Evolutionary conservation across 2,888 invertebrate species (phyloP), one percentile per base, ranked within the genome.

Genomic region (Argyra leucocephala): DNA sequence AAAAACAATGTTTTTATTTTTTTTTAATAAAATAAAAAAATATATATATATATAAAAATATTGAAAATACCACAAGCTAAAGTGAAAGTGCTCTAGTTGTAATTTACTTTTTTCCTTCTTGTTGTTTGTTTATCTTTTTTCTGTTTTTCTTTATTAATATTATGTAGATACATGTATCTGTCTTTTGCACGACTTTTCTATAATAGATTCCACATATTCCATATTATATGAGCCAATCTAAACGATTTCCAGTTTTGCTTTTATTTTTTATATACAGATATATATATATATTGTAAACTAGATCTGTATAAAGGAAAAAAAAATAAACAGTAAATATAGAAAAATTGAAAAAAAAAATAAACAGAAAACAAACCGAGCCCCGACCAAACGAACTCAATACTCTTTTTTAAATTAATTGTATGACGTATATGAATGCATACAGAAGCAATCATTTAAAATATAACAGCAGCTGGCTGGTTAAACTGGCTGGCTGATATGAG

Each of bases 71-170:
- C 63, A 63, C 65, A 63, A 66, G 67, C 70, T 70, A 74, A 76
- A 76, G 76, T 76, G 76, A 76, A 76, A 76, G 76, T 76, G 76
- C 76, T 76, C 76, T 74, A 76, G 37, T 61, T 65, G 65, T 61
- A 61, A 61, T 61, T 61, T 61, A 26, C 18, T 61, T 61, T 61
- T 48, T 18, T 7, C 5, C 5, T 10, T 31, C 6, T 31, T 31
- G 5, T 10, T 31, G 31, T 31, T 31, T 31, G 1, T 48, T 15
- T 18, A 4, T 48, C 18, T 48, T 48, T 37, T 37, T 37, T 37
- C 12, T 12, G 12, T 15, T 37, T 37, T 10, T 26, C 7, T 6
- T 26, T 26, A 26, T 26, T 26, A 26, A 6, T 26, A 26, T 26
- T 37, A 37, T 37, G 12, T 48, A 18, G 12, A 3, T 48, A 48